These are phyloP conservation scores for Tenebrio molitor DNA, from an alignment of 1,140 invertebrate species.

Conservation along the genomic window DNA sequence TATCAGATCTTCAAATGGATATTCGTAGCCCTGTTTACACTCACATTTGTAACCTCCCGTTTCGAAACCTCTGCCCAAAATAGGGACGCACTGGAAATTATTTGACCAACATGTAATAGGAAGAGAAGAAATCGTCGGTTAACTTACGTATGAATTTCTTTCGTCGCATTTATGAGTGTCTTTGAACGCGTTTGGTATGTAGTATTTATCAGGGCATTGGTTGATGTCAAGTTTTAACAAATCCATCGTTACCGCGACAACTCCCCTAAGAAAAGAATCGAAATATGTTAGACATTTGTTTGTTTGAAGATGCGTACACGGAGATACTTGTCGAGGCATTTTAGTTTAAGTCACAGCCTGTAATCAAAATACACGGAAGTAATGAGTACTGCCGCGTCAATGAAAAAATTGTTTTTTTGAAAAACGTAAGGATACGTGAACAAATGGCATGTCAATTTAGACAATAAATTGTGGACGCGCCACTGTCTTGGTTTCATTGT, in stretches of 20 bases:
- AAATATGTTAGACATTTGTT: too few relatives aligned
- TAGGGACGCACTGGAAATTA: slow-evolving; percentile 95
- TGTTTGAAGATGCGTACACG: too few relatives aligned
- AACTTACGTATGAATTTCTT: slow-evolving; percentile 92
- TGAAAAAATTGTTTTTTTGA: too few relatives aligned
- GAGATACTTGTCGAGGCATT: too few relatives aligned
- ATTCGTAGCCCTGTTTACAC: slow-evolving; percentile 97
- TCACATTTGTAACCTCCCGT: slow-evolving; percentile 98
- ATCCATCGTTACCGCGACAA: slow-evolving; percentile 93
- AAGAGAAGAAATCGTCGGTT: slow-evolving; percentile 54
- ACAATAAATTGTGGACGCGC: too few relatives aligned
- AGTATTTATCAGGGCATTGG: slow-evolving; percentile 93
- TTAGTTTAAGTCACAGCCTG: too few relatives aligned
- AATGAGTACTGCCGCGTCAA: too few relatives aligned
- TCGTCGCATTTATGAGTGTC: slow-evolving; percentile 95
- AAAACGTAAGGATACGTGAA: too few relatives aligned
- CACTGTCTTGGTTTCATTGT: too few relatives aligned
- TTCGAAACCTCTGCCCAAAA: slow-evolving; percentile 91
- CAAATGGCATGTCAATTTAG: too few relatives aligned
- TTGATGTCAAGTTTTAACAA: slow-evolving; percentile 93
- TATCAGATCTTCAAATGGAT: slow-evolving; percentile 94
- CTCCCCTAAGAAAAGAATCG: slow-evolving; percentile 79
- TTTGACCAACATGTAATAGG: too few relatives aligned
- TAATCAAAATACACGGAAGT: too few relatives aligned
- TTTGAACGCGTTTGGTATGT: slow-evolving; percentile 94